Evolutionary conservation across 2,797 vertebrate genomes (phyloP), one percentile per base, ranked within the genome.

Genomic region (Typhlichthys subterraneus): DNA sequence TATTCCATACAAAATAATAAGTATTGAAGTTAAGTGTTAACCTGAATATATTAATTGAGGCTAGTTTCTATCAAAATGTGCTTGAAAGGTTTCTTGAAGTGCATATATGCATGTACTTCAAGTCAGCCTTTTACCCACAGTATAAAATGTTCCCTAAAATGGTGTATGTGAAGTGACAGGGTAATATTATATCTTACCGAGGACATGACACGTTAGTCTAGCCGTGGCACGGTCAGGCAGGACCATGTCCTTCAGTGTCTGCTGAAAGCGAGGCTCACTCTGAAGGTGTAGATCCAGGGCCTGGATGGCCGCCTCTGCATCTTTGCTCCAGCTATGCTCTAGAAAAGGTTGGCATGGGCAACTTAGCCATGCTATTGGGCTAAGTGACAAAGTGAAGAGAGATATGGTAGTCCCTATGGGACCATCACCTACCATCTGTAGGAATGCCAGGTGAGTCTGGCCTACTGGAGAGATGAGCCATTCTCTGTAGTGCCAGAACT

Each of bases 401-500:
- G 29, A 12, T 19, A 17, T 13, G 23, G 17, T 5, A 1, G 11
- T 23, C 19, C 4, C 33, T 23, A 3, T 12, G n/a, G 29, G 10
- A 31, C 13, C n/a, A 8, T 55, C 15, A 23, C 80, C 89, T 86
- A 91, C 93, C 90, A 17, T 90, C 89, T 79, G 58, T 86, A 76
- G 83, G 67, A 56, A 61, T 75, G 65, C 79, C 75, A 77, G 88
- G 84, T 73, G 78, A 87, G 55, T 91, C 84, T n/a, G 81, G 72
- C 54, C 68, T 92, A 84, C 60, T 85, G 17, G 92, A 91, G 75
- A 94, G 91, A 79, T 93, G 79, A 57, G 92, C 73, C 88, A 96
- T 88, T 60, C 95, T 94, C 80, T 90, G 87, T 48, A 97, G 87
- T 23, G 95, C 95, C 85, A 95, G 75, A 67, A 97, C 84, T 52